Conservation (phyloP, 2,797 vertebrate genomes). For the Anguilla marmorata region DNA sequence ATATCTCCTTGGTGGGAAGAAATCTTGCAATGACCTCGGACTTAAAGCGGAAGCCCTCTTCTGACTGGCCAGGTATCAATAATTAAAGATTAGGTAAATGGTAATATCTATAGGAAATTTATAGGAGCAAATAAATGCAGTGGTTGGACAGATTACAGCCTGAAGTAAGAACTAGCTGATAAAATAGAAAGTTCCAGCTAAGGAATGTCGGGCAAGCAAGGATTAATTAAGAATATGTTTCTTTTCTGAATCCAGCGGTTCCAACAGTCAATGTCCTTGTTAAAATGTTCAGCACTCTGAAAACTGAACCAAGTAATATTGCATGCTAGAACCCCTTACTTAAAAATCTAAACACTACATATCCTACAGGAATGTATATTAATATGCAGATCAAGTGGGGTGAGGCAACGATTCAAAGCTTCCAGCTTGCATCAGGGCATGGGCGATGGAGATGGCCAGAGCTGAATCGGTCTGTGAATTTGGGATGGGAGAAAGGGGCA, state of each 20-base stretch:
- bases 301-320: too few relatives aligned
- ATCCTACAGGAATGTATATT: background rate
- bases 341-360: too few relatives aligned
- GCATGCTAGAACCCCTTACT: too few relatives aligned
- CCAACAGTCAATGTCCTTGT: too few relatives aligned
- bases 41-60: too few relatives aligned
- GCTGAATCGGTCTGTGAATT: background rate
- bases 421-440: background rate
- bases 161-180: background rate
- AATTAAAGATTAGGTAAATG: background rate
- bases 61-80: background rate
- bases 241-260: too few relatives aligned
- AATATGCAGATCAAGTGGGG: background rate
- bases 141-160: background rate
- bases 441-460: background rate
- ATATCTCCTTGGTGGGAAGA: background rate
- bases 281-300: too few relatives aligned
- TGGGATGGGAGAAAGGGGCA: too few relatives aligned
- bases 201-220: background rate
- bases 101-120: background rate
- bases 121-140: background rate
- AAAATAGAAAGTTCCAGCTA: background rate
- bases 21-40: background rate
- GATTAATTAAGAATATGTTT: too few relatives aligned
- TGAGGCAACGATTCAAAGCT: background rate